Conservation (phyloP, 2,797 vertebrate genomes). For the Helarctos malayanus region DNA sequence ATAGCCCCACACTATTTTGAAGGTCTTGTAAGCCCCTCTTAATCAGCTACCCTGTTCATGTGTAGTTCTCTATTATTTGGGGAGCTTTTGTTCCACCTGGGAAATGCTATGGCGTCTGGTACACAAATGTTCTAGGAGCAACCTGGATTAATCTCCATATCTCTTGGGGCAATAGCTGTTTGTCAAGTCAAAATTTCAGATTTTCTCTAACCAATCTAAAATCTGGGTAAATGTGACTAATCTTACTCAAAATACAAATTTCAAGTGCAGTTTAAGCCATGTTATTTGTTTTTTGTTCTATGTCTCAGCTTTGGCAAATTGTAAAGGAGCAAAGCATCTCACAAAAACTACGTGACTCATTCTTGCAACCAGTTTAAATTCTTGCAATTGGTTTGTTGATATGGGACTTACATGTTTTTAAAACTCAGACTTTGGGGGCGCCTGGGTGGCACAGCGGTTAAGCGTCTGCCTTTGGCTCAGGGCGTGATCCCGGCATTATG, state of each 20-base stretch:
- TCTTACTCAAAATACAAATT: neutral
- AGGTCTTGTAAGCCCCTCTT: conserved; percentile 59
- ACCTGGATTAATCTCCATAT: neutral
- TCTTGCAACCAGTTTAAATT: no score
- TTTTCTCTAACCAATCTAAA: neutral
- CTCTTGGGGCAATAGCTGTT: neutral
- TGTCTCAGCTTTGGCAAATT: neutral
- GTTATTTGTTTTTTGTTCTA: neutral
- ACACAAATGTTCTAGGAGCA: neutral
- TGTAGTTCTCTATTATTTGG: conserved; percentile 5
- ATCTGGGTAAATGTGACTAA: neutral
- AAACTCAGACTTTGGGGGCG: neutral
- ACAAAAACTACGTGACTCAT: neutral
- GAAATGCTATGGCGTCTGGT: conserved; percentile 12
- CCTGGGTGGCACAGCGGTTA: no score
- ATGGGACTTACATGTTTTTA: neutral
- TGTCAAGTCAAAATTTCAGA: neutral
- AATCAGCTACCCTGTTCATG: conserved; percentile 59
- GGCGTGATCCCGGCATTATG: no score
- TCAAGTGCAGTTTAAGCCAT: neutral
- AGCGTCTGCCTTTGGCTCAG: no score
- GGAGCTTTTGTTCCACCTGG: conserved; percentile 2
- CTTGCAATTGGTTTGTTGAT: neutral
- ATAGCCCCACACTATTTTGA: conserved; percentile 21
- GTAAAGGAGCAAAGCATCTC: neutral